A percentile compares a stretch with the other conserved stretches of the same genome.
Evolutionary conservation across 2,113 vertebrate genomes (phyloP).

Genomic region (Urocitellus parryii): DNA sequence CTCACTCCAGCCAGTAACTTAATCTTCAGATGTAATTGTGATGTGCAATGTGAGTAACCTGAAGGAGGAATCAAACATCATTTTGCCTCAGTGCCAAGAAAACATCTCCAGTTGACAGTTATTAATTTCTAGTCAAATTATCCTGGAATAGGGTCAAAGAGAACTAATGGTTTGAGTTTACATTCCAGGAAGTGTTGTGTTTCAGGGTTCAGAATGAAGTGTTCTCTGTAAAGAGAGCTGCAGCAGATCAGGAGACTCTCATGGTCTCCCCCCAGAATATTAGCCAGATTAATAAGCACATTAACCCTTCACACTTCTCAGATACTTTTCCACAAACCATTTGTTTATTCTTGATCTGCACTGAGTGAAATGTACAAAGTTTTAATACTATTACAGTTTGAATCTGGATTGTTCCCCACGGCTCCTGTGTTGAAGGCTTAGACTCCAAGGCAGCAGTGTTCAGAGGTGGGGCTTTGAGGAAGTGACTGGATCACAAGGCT

Average conservation of each 20-base stretch:
- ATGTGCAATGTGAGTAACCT: conserved; percentile 1
- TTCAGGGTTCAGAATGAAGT: conserved; percentile 49
- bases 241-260: not conserved
- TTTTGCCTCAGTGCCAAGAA: conserved; percentile 58
- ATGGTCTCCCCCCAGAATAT: not conserved
- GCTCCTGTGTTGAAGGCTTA: not conserved
- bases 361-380: not conserved
- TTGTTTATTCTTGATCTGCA: not conserved
- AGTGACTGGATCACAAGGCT: not conserved
- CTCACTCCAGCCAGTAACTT: conserved; percentile 67
- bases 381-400: not conserved
- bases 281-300: not conserved
- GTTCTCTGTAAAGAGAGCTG: conserved; percentile 6
- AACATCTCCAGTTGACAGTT: conserved; percentile 58
- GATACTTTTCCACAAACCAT: not conserved
- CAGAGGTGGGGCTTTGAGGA: not conserved
- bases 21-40: conserved; percentile 71
- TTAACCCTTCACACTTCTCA: not conserved
- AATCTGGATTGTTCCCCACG: not conserved
- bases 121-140: conserved; percentile 80
- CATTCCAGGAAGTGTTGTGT: conserved; percentile 46
- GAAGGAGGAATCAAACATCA: conserved; percentile 10
- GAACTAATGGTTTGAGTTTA: conserved; percentile 76
- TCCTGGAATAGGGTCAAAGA: conserved; percentile 76
- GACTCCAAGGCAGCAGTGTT: not conserved